phyloP scores from a whole-genome alignment of 1,140 invertebrate species.

The Hycleus cichorii region DNA sequence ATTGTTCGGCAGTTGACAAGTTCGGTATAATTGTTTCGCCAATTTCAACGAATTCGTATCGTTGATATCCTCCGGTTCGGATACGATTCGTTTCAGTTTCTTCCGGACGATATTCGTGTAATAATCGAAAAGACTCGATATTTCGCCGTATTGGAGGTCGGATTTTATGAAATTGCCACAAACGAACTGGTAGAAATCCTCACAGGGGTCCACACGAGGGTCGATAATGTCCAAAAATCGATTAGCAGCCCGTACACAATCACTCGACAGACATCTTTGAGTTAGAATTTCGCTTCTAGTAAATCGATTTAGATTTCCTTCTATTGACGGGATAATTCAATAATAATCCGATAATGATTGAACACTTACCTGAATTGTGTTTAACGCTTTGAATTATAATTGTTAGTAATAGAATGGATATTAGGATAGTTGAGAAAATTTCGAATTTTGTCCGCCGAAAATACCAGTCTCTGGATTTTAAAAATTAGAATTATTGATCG shows the following conservation, averaged over 20 bases:
- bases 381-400: neutral
- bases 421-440: constrained; percentile 2
- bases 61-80: neutral
- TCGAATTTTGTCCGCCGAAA: neutral
- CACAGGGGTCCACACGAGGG: constrained; percentile 57
- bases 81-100: constrained; percentile 17
- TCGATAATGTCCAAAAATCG: constrained; percentile 51
- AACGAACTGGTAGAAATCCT: constrained; percentile 74
- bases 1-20: constrained; percentile 68
- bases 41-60: constrained; percentile 33
- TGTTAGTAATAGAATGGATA: constrained; percentile 1
- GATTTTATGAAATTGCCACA: constrained; percentile 51
- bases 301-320: neutral
- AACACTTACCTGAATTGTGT: too few species aligned
- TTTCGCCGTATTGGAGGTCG: constrained; percentile 1
- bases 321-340: too few species aligned
- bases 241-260: constrained; percentile 40
- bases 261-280: constrained; percentile 4
- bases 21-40: constrained; percentile 73
- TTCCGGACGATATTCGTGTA: constrained; percentile 1
- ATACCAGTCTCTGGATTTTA: too few species aligned
- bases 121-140: constrained; percentile 6
- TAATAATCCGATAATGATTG: too few species aligned
- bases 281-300: neutral
- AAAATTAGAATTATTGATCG: too few species aligned